Evolutionary conservation across 2,888 invertebrate genomes (phyloP).

Genomic region (Sarcophaga subvicina): DNA sequence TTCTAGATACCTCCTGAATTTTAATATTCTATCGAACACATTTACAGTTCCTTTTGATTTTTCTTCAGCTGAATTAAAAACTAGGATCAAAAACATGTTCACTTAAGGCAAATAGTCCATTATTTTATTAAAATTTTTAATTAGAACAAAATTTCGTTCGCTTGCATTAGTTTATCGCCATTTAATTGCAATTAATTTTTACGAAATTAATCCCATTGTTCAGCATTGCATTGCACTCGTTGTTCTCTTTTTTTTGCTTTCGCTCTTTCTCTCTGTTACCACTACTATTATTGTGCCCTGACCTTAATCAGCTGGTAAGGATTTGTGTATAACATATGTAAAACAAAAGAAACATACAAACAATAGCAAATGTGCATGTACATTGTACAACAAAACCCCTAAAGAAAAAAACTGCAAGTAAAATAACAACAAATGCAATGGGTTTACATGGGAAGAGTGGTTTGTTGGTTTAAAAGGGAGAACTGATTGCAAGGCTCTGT

Average conservation of each 20-base stretch:
- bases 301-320: slow-evolving; percentile 54
- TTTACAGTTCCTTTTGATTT: no score
- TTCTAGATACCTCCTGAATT: no score
- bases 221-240: background rate
- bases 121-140: no score
- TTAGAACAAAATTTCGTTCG: no score
- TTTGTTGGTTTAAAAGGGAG: background rate
- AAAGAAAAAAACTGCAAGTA: background rate
- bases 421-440: background rate
- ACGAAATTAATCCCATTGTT: no score
- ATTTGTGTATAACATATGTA: slow-evolving; percentile 43
- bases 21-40: no score
- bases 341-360: background rate
- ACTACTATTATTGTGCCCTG: slow-evolving; percentile 12
- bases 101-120: no score
- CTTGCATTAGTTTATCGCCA: no score
- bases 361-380: background rate
- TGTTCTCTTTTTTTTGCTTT: background rate
- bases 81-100: no score
- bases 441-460: background rate
- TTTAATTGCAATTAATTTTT: no score
- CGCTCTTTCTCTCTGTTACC: background rate
- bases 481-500: background rate
- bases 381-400: background rate
- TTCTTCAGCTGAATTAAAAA: no score